Conservation (phyloP, 2,797 vertebrate species). For the Chelon auratus region DNA sequence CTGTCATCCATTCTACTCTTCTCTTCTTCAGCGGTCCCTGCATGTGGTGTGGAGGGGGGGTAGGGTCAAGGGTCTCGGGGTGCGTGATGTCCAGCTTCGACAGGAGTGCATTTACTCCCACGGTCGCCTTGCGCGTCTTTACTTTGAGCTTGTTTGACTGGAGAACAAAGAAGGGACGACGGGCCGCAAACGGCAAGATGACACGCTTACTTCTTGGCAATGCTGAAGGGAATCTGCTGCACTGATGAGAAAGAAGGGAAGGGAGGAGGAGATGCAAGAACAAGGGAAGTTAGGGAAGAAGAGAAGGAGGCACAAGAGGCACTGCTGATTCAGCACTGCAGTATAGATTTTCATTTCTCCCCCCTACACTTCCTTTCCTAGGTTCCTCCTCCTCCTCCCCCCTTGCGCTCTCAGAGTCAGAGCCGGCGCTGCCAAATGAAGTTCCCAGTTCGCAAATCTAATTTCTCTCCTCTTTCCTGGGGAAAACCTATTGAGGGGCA, state of each 20-base stretch:
- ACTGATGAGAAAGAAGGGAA: conserved; percentile 30
- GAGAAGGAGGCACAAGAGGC: conserved; percentile 43
- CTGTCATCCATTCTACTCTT: conserved; percentile 69
- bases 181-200: neutral
- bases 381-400: conserved; percentile 36
- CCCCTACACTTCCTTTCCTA: conserved; percentile 23
- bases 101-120: conserved; percentile 75
- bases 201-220: conserved; percentile 11
- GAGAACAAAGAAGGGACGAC: neutral
- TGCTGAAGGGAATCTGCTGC: conserved; percentile 29
- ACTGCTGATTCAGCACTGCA: conserved; percentile 89
- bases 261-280: conserved; percentile 31
- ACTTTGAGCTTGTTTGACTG: conserved; percentile 73
- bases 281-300: conserved; percentile 23
- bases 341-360: conserved; percentile 84
- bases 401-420: conserved; percentile 21
- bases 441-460: conserved; percentile 82
- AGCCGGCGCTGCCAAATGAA: conserved; percentile 77
- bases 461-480: conserved; percentile 70
- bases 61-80: conserved; percentile 47
- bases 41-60: neutral
- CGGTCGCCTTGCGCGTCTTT: conserved; percentile 17
- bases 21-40: conserved; percentile 52
- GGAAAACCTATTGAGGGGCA: conserved; percentile 87
- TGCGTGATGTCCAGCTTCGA: conserved; percentile 76